phyloP scores from a whole-genome alignment of 1,140 invertebrate genomes.

The Trichoplusia ni region DNA sequence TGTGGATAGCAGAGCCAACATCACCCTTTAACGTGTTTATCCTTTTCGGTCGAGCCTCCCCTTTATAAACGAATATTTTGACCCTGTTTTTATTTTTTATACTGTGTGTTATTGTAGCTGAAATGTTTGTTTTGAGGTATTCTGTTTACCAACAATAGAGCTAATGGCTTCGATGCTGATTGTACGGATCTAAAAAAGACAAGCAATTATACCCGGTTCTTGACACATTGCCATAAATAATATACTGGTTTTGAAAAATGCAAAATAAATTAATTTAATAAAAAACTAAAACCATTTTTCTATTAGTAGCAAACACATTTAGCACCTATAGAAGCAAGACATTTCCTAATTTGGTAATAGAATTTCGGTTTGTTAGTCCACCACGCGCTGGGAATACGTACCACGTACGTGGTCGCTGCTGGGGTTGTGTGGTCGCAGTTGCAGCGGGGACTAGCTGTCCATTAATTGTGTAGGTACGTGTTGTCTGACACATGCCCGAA shows the following conservation, averaged over 20 bases:
- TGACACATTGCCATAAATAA: too few relatives aligned
- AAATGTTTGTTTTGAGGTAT: constrained; percentile 26
- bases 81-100: constrained; percentile 30
- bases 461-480: too few relatives aligned
- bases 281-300: constrained; percentile 4
- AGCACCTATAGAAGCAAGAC: constrained; percentile 40
- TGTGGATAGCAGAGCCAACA: constrained; percentile 69
- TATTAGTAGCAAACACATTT: constrained; percentile 10
- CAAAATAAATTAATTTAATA: not conserved
- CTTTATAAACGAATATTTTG: constrained; percentile 38
- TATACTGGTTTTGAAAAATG: not conserved
- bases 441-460: constrained; percentile 35
- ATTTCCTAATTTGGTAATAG: constrained; percentile 70
- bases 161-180: too few relatives aligned
- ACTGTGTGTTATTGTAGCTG: constrained; percentile 29
- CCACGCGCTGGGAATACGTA: constrained; percentile 64
- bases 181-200: too few relatives aligned
- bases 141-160: constrained; percentile 22
- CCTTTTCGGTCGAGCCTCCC: constrained; percentile 65
- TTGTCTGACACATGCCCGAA: too few relatives aligned
- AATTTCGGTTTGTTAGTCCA: constrained; percentile 69
- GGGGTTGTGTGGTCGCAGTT: constrained; percentile 31
- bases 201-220: not conserved
- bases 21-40: constrained; percentile 76
- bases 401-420: constrained; percentile 47